Percentiles rank a stretch among this genome's conserved stretches.
Conservation (phyloP, 2,113 vertebrate species). For the Megaceryle torquata region DNA sequence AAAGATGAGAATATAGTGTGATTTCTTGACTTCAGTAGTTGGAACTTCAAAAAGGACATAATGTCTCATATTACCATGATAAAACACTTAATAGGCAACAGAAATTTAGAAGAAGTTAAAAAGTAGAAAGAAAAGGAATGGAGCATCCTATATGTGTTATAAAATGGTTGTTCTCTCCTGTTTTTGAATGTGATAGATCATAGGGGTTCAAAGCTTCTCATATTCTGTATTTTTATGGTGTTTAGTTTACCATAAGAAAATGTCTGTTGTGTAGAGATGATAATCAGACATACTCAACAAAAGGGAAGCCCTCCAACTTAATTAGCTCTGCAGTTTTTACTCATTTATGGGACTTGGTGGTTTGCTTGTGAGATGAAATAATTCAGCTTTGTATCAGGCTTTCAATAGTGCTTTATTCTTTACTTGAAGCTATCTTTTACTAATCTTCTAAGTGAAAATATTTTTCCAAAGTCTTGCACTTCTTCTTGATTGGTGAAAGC, state of each 20-base stretch:
- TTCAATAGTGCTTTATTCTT: not conserved
- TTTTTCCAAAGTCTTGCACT: not conserved
- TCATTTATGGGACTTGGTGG: not conserved
- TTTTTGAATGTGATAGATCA: not conserved
- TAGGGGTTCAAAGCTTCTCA: not conserved
- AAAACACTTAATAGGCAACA: not conserved
- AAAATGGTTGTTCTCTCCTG: not conserved
- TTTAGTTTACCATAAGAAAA: not conserved
- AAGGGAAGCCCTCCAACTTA: not conserved
- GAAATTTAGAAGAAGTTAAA: not conserved
- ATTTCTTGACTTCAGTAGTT: not conserved
- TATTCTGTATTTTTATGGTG: not conserved
- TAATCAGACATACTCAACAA: not conserved
- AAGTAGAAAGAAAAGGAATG: not conserved
- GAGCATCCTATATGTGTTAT: not conserved
- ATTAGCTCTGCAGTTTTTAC: not conserved
- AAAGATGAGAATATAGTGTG: slow-evolving; percentile 17
- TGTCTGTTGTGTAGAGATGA: not conserved
- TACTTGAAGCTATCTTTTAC: not conserved
- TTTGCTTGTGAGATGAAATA: not conserved
- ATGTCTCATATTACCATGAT: not conserved
- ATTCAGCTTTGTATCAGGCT: not conserved
- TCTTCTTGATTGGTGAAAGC: not conserved
- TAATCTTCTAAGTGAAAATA: not conserved
- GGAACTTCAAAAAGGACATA: not conserved